A percentile compares a stretch with the other conserved stretches of the same genome.
Evolutionary conservation across 1,140 invertebrate genomes (phyloP).

Genomic region (Varroa destructor): DNA sequence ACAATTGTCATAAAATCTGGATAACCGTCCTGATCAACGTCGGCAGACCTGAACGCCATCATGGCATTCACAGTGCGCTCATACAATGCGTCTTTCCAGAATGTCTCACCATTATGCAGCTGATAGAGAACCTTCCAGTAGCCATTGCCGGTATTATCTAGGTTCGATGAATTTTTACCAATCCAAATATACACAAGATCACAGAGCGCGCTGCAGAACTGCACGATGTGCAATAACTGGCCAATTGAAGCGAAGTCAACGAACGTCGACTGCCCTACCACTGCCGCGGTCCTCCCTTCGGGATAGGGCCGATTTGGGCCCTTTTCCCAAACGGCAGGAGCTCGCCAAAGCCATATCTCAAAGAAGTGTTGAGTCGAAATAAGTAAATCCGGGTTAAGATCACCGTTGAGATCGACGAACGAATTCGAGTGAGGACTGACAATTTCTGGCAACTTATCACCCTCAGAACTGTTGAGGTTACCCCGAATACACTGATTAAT

Average conservation of each 20-base stretch:
- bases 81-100: no score
- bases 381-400: conserved; percentile 68
- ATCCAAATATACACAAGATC: no score
- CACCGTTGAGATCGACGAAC: conserved; percentile 71
- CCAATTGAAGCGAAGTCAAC: conserved; percentile 37
- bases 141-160: no score
- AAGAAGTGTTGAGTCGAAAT: conserved; percentile 57
- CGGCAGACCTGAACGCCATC: conserved; percentile 69
- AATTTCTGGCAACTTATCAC: conserved; percentile 41
- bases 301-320: not conserved
- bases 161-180: no score
- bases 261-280: conserved; percentile 65
- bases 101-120: no score
- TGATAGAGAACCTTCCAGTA: no score
- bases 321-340: conserved; percentile 41
- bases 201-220: no score
- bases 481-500: conserved; percentile 44
- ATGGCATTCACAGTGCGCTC: no score
- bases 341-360: conserved; percentile 55
- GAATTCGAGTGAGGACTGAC: conserved; percentile 66
- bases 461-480: conserved; percentile 36
- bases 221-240: no score
- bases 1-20: conserved; percentile 60
- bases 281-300: not conserved
- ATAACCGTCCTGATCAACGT: conserved; percentile 91